Base-by-base conservation (phyloP, 2,113 vertebrate genomes). In the Prunella himalayana region DNA sequence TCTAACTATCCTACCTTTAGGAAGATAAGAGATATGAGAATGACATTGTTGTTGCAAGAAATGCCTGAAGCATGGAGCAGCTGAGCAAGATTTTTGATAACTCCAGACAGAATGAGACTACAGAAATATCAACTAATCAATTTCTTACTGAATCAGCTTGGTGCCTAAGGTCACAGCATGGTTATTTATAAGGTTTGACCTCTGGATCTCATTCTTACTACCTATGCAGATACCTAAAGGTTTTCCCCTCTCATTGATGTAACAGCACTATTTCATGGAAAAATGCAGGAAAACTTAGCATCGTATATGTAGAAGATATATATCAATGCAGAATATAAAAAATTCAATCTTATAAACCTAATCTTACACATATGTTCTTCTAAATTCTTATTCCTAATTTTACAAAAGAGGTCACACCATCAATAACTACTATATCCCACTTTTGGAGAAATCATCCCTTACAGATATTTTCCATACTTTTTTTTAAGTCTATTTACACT, bases 91-190 rank as follows among this genome's bases (percentile, higher is more conserved):
- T 25, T 94, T 91, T 79, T 85, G 53, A 76, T 87, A 93, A 85
- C n/a, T 92, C 59, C 88, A 84, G 64, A 77, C 59, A 84, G 61
- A 96, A 75, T 68, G 75, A 90, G 75, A 71, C 61, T 85, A 88
- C 41, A 95, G 59, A 90, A 87, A 90, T 93, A 90, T 65, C 80
- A 82, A 50, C 54, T 92, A 90, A 96, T 91, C 69, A 57, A 42
- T 92, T 92, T 90, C 69, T 85, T 76, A 83, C 64, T 73, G 50
- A 88, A 92, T 53, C 87, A 71, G 42, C 70, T 79, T 63, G 44
- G 53, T 91, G 49, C 54, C 31, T 87, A 82, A 82, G 61, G 79
- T 68, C 39, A 78, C 51, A 84, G 21, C 14, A 31, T 22, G 11
- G 13, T 56, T 95, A 72, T 95, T 70, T 86, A 63, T 27, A 41